These are phyloP conservation scores for Serrognathus titanus DNA, from an alignment of 2,888 invertebrate genomes.

Conservation along the genomic window DNA sequence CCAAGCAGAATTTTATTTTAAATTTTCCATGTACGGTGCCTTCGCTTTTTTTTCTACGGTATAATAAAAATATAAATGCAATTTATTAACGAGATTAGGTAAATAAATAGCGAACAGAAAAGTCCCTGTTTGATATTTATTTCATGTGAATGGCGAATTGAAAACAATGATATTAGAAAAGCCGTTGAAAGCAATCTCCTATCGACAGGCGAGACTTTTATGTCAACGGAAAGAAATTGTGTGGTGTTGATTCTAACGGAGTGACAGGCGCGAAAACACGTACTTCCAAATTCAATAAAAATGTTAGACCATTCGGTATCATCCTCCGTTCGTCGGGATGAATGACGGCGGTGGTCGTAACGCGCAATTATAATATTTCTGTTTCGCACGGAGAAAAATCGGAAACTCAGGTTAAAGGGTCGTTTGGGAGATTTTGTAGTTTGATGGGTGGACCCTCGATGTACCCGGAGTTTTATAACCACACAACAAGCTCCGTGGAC, in stretches of 20 bases:
- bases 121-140: constrained; percentile 16
- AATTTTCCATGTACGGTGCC: too few species aligned
- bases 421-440: constrained; percentile 4
- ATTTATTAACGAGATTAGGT: too few species aligned
- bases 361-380: too few species aligned
- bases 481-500: constrained; percentile 5
- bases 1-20: too few species aligned
- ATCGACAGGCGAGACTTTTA: too few species aligned
- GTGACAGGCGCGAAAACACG: constrained; percentile 1
- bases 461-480: constrained; percentile 6
- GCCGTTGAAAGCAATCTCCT: constrained; percentile 10
- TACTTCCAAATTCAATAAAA: constrained; percentile 5
- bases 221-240: background rate
- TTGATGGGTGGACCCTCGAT: constrained; percentile 10
- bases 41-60: too few species aligned
- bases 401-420: constrained; percentile 2
- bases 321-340: background rate
- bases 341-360: too few species aligned
- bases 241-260: background rate
- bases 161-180: constrained; percentile 13
- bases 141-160: constrained; percentile 17
- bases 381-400: too few species aligned
- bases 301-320: constrained; percentile 4
- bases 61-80: too few species aligned
- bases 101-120: too few species aligned